These are phyloP conservation scores for Zele albiditarsus DNA, from an alignment of 2,888 invertebrate species.

Conservation along the genomic window DNA sequence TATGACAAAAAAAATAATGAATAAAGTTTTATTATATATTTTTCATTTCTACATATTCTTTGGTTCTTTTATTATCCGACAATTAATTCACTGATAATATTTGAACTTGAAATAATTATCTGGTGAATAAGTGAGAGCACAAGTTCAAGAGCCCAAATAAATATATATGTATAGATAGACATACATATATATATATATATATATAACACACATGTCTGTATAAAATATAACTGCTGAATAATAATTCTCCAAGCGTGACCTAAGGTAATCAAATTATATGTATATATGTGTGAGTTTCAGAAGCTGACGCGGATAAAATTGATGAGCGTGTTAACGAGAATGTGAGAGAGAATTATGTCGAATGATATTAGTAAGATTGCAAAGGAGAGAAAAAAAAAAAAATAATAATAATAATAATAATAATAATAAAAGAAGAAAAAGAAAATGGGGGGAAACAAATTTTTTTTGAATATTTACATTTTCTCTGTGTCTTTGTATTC, in stretches of 20 bases:
- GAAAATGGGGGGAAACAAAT: background rate
- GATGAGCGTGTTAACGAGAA: conserved; percentile 60
- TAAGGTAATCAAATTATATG: conserved; percentile 54
- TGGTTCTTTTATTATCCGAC: background rate
- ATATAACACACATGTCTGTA: background rate
- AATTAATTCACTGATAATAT: background rate
- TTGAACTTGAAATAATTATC: background rate
- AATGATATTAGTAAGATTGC: conserved; percentile 44
- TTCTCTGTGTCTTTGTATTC: no score
- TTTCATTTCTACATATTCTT: background rate
- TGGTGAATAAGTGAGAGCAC: no score
- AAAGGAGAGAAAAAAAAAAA: conserved; percentile 43
- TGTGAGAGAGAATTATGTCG: conserved; percentile 53
- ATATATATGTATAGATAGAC: background rate
- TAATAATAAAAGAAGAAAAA: background rate
- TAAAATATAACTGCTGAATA: conserved; percentile 33
- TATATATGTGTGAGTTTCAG: conserved; percentile 45
- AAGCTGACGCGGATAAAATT: conserved; percentile 57
- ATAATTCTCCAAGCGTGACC: conserved; percentile 51
- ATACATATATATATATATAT: no score
- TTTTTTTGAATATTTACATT: background rate
- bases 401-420: background rate
- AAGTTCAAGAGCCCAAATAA: no score
- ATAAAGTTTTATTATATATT: background rate
- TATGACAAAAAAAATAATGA: no score